Evolutionary conservation across 2,113 vertebrate genomes (phyloP).

Genomic region (Hydrochoerus hydrochaeris): DNA sequence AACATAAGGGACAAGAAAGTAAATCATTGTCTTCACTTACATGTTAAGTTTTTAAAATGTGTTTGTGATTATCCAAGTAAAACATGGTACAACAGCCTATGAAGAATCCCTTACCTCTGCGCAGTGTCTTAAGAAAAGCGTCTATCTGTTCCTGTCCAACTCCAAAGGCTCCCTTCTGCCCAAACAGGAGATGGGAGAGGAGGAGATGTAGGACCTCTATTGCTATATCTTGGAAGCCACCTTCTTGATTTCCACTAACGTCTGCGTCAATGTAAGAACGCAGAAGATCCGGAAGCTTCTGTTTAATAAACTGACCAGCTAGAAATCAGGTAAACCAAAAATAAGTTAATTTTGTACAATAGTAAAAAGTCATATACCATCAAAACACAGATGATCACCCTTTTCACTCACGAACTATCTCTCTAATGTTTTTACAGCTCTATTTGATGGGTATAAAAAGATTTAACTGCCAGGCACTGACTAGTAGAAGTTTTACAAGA

Average conservation of each 20-base stretch:
- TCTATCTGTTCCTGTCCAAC: conserved; percentile 99
- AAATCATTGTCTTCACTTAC: not conserved
- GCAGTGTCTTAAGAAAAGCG: conserved; percentile 98
- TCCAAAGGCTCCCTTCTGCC: conserved; percentile 99
- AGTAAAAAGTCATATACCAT: conserved; percentile 31
- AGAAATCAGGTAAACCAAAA: conserved; percentile 60
- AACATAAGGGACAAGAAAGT: not conserved
- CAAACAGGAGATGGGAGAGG: conserved; percentile 99
- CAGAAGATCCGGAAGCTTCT: conserved; percentile 98
- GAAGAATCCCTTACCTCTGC: conserved; percentile 92
- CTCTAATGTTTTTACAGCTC: not conserved
- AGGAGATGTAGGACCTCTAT: conserved; percentile 99
- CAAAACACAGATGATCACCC: not conserved
- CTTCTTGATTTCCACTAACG: conserved; percentile 99
- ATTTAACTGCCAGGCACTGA: not conserved
- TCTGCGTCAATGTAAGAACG: conserved; percentile 99
- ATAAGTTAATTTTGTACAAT: not conserved
- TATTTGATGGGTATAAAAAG: not conserved
- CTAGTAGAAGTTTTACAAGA: not conserved
- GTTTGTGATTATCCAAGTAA: not conserved
- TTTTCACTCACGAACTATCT: not conserved
- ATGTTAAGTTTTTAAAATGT: not conserved
- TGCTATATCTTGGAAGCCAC: conserved; percentile 99
- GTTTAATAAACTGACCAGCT: conserved; percentile 98
- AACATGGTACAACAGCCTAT: not conserved